Base-by-base conservation (phyloP, 2,888 invertebrate species). In the Epinotia nisella region DNA sequence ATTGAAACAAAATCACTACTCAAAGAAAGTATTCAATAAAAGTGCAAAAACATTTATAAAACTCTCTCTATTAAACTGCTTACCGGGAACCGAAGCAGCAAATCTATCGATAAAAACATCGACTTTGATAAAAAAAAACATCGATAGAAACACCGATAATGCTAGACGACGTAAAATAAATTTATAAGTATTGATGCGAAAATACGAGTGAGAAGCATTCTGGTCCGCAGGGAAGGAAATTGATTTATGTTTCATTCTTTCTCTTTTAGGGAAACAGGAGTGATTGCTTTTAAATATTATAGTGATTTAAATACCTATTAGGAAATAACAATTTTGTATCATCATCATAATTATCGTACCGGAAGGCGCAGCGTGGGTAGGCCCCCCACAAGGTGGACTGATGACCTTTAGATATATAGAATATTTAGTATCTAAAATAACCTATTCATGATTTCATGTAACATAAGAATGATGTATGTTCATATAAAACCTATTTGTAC, bases 91-190 rank as follows among this genome's bases (percentile, higher is more conserved):
- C 29, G 59, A 45, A 35, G 51, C 17, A 35, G 35, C 35, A 35
- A 35, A 35, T 35, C 35, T 51, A 41, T 69, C 41, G 61, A 69
- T 17, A 69, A 69, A 55, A 69, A 53, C 17, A 4, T 45, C 39
- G 59, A 51, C 9, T 19, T 59, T 59, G 41, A 21, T 68, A 67
- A 68, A 39, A 68, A 39, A 60, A n/a, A 35, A 35, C 35, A 35
- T 60, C 35, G 39, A 39, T 19, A 60, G 17, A 60, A 35, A 39
- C 24, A 4, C 5, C 24, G 24, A 15, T 56, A 56, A 24, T 24
- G 56, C 13, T 24, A 24, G 66, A n/a, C 11, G 35, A 21, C 60
- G 60, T 39, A 61, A 69, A 35, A 69, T 69, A 39, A 60, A 68
- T 68, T 51, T 51, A n/a, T n/a, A n/a, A n/a, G 19, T 21, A 59